Evolutionary conservation across 2,797 vertebrate genomes (phyloP).

Genomic region (Manis javanica): DNA sequence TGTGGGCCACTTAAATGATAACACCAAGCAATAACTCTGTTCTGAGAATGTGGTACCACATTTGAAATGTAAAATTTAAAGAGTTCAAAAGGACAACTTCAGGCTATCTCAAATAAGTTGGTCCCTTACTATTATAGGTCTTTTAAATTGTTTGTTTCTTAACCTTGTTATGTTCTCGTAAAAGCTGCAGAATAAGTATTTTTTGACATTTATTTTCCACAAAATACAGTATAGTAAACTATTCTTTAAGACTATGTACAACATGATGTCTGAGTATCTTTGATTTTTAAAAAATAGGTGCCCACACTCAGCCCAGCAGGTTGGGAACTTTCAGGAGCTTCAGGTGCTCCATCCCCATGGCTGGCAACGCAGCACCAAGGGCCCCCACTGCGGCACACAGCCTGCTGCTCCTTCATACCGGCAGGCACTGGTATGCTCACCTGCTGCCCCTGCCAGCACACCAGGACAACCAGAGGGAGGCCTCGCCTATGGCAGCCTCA

Average conservation of each 20-base stretch:
- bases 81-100: not conserved
- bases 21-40: not conserved
- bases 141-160: slow-evolving; percentile 18
- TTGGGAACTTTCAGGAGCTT: too few species aligned
- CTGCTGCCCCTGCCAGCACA: too few species aligned
- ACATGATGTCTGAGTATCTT: not conserved
- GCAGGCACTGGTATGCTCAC: too few species aligned
- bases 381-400: too few species aligned
- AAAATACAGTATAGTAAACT: not conserved
- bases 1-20: too few species aligned
- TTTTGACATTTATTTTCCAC: slow-evolving; percentile 44
- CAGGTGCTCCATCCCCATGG: too few species aligned
- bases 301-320: not conserved
- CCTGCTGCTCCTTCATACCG: too few species aligned
- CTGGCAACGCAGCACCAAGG: too few species aligned
- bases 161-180: not conserved
- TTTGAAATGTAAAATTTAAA: slow-evolving; percentile 20
- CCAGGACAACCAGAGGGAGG: too few species aligned
- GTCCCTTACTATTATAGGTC: not conserved
- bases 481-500: too few species aligned
- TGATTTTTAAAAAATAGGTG: not conserved
- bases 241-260: not conserved
- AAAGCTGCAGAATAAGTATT: not conserved
- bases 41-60: not conserved
- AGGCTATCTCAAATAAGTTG: not conserved